Evolutionary conservation across 2,113 vertebrate genomes (phyloP), one percentile per base, ranked within the genome.

Genomic region (Macquaria australasica): DNA sequence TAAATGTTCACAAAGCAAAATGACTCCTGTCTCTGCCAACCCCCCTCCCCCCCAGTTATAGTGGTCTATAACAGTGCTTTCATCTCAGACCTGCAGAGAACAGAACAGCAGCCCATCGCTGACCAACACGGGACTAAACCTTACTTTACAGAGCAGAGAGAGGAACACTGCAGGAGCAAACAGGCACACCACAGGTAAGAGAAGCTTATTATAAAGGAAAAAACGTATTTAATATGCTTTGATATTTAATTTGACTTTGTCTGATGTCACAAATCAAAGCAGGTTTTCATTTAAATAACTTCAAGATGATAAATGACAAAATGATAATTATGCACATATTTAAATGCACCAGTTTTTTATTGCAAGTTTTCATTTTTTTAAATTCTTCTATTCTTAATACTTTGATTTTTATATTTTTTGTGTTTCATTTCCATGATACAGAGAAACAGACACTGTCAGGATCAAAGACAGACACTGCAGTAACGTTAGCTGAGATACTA

Each of bases 21-120:
- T 39, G 11, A 72, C 56, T 23, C 25, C 7, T 5, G 6, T 12
- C 10, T 0, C 21, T 9, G 7, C 60, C 18, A 14, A 16, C n/a
- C 5, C 53, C 67, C 73, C 67, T 7, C 63, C 18, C 58, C 63
- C 56, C 23, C 15, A 28, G 1, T 16, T 37, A 12, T 31, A 66
- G n/a, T 73, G 77, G 64, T 73, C 48, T 82, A 75, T 81, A 80
- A 73, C 34, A 34, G 48, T 2, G 79, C 84, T 90, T 72, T 92
- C 73, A 87, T 90, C 67, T 82, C 55, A 85, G 82, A 86, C 66
- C 82, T 73, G 81, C 69, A 12, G 80, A 81, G 73, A 80, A 39
- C 67, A 63, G 50, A 58, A 20, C 41, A 37, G 20, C 59, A 74
- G 73, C 58, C 14, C n/a, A 16, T 14, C 50, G 0, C 41, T 8